phyloP scores from a whole-genome alignment of 37 sponge, comb jelly and placozoan genomes.

The Axinella damicornis region DNA sequence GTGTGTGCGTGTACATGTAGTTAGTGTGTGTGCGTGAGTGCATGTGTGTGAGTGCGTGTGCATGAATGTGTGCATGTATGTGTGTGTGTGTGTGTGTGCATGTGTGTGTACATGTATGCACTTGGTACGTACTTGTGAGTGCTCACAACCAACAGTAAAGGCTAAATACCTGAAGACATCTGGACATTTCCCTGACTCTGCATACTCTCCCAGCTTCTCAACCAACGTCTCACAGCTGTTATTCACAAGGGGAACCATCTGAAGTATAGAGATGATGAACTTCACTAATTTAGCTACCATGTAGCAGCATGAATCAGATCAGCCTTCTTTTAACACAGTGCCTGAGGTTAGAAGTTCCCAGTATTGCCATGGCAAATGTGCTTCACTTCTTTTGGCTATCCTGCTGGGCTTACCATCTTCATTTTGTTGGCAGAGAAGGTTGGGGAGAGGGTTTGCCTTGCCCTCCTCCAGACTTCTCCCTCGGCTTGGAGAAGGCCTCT shows the following conservation, averaged over 20 bases:
- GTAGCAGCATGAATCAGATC: too few relatives aligned
- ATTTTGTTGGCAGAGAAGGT: slow-evolving; percentile 43
- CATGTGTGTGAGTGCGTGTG: slow-evolving; percentile 1
- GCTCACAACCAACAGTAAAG: too few relatives aligned
- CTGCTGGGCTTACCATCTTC: slow-evolving; percentile 19
- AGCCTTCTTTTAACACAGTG: too few relatives aligned
- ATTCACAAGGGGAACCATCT: slow-evolving; percentile 59
- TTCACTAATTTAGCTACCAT: too few relatives aligned
- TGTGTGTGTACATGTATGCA: neutral
- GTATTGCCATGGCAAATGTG: too few relatives aligned
- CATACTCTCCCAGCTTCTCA: slow-evolving; percentile 15
- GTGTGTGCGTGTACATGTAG: neutral
- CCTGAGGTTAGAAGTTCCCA: too few relatives aligned
- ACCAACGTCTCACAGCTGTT: slow-evolving; percentile 23
- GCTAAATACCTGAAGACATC: slow-evolving; percentile 14
- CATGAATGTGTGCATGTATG: neutral
- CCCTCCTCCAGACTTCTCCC: slow-evolving; percentile 34
- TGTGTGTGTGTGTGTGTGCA: slow-evolving; percentile 11
- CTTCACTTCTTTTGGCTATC: too few relatives aligned
- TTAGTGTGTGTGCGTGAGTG: slow-evolving; percentile 3
- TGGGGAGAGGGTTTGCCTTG: slow-evolving; percentile 40
- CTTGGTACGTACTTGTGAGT: too few relatives aligned
- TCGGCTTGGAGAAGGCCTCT: neutral
- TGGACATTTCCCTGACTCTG: slow-evolving; percentile 35
- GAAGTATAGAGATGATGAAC: too few relatives aligned